phyloP scores from a whole-genome alignment of 2,113 vertebrate species.

The Labeo catla region DNA sequence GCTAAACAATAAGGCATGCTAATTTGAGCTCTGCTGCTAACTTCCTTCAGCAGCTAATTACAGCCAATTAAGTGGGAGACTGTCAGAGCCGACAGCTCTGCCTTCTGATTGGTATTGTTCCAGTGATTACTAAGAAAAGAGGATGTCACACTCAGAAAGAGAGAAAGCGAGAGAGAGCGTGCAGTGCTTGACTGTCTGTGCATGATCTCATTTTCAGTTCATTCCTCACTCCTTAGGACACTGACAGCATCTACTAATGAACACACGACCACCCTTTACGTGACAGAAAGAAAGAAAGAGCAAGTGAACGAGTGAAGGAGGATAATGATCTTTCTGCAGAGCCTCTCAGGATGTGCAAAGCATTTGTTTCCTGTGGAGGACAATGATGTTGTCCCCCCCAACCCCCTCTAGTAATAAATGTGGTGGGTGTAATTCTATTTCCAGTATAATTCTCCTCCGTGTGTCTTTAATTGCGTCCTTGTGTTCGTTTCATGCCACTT shows the following conservation, averaged over 20 bases:
- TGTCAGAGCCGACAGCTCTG: constrained; percentile 76
- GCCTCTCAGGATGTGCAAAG: constrained; percentile 22
- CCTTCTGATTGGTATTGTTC: constrained; percentile 80
- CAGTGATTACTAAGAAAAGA: constrained; percentile 72
- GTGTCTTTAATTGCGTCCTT: constrained; percentile 13
- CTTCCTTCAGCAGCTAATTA: constrained; percentile 79
- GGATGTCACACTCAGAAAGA: constrained; percentile 60
- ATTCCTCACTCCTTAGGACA: constrained; percentile 76
- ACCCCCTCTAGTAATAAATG: constrained; percentile 59
- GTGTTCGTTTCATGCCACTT: constrained; percentile 20
- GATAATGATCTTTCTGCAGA: constrained; percentile 33
- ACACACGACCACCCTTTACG: constrained; percentile 71
- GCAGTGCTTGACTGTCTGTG: constrained; percentile 10
- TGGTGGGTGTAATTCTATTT: constrained; percentile 33
- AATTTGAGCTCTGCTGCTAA: constrained; percentile 67
- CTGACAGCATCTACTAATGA: constrained; percentile 79
- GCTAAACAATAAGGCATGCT: constrained; percentile 54
- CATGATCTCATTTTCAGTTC: constrained; percentile 81
- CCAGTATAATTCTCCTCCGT: constrained; percentile 30
- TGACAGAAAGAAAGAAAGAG: constrained; percentile 56
- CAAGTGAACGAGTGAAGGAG: constrained; percentile 63
- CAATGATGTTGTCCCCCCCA: constrained; percentile 23
- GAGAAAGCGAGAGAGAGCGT: constrained; percentile 39
- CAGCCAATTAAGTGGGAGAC: constrained; percentile 87
- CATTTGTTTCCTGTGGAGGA: constrained; percentile 37